A percentile compares a stretch with the other conserved stretches of the same genome.
phyloP scores from a whole-genome alignment of 2,797 vertebrate species.

The Gambusia yucatana region DNA sequence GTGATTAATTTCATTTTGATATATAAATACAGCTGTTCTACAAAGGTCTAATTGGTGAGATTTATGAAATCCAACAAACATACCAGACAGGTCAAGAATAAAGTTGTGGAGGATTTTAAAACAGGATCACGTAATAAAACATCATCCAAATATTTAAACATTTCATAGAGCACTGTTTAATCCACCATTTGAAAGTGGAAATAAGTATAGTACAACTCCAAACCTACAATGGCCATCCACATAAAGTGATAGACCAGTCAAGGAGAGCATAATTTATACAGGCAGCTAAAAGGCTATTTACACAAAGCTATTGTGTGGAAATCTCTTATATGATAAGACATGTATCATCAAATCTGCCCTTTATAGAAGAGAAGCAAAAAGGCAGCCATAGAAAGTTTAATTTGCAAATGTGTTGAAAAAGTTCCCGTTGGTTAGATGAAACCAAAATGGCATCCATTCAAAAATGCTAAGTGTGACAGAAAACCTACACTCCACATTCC shows the following conservation, averaged over 20 bases:
- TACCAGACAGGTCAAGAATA: not conserved
- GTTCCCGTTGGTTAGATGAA: not conserved
- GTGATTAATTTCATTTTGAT: not conserved
- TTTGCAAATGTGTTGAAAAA: not conserved
- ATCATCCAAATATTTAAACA: not conserved
- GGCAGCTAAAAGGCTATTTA: not conserved
- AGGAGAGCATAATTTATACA: not conserved
- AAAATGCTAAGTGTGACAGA: not conserved
- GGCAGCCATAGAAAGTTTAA: not conserved
- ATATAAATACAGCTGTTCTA: not conserved
- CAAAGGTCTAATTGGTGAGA: not conserved
- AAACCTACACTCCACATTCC: not conserved
- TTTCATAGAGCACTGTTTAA: not conserved
- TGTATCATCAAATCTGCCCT: not conserved
- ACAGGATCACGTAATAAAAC: not conserved
- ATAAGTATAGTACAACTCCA: not conserved
- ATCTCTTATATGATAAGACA: not conserved
- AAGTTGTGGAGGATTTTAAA: not conserved
- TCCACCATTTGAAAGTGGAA: not conserved
- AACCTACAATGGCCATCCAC: not conserved
- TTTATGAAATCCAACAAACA: not conserved
- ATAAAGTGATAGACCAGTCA: not conserved
- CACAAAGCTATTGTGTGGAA: not conserved
- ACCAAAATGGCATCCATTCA: not conserved
- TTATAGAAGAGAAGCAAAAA: not conserved